phyloP scores from a whole-genome alignment of 2,113 vertebrate species.

The Crypturellus undulatus region DNA sequence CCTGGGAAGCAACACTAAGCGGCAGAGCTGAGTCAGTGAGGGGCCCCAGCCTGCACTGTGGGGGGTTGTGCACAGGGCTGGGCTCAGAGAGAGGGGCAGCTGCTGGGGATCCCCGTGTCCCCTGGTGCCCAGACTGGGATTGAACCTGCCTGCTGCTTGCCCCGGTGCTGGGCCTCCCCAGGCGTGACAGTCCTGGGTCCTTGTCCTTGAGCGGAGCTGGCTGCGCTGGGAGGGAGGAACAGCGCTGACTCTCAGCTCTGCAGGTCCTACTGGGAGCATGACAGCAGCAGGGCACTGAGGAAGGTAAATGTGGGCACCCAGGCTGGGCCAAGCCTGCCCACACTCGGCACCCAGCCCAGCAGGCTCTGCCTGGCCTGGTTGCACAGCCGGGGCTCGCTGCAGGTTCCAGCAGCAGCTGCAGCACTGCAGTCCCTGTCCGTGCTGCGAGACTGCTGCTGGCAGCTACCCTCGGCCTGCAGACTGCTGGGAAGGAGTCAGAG shows the following conservation, averaged over 20 bases:
- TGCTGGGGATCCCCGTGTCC: not conserved
- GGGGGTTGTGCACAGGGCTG: not conserved
- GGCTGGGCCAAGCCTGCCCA: not conserved
- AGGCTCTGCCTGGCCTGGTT: not conserved
- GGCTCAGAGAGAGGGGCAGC: not conserved
- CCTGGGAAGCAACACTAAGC: conserved; percentile 63
- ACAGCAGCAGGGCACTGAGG: not conserved
- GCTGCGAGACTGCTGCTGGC: not conserved
- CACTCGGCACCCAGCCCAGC: not conserved
- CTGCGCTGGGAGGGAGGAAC: not conserved
- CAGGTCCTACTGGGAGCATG: not conserved
- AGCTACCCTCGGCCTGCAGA: not conserved
- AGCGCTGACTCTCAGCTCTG: not conserved
- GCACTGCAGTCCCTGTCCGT: rapidly evolving
- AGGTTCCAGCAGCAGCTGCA: not conserved
- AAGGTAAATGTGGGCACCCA: not conserved
- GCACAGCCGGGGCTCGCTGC: not conserved
- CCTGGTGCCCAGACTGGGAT: not conserved
- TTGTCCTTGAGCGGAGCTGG: not conserved
- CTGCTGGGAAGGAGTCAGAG: not conserved
- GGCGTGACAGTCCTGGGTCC: not conserved
- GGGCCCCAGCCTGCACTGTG: not conserved
- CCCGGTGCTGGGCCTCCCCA: not conserved
- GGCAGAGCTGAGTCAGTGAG: conserved; percentile 17
- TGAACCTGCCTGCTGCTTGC: not conserved